These are phyloP conservation scores for Halotydeus destructor DNA, from an alignment of 1,140 invertebrate genomes.

Conservation along the genomic window DNA sequence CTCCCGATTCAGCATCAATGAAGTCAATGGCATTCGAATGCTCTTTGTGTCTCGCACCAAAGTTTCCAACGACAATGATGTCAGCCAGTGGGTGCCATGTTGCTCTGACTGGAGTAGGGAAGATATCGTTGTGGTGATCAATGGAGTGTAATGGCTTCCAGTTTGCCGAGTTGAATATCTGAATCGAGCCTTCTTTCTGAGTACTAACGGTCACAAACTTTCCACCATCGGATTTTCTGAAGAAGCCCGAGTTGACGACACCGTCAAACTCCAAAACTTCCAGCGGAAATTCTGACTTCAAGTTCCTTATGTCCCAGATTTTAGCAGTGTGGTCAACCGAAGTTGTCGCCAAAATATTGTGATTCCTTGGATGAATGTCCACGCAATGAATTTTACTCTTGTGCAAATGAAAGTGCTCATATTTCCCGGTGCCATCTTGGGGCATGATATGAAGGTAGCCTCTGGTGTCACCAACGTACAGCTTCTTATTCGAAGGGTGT, in stretches of 20 bases:
- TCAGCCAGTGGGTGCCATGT: constrained; percentile 26
- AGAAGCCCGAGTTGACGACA: background rate
- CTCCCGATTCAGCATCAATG: too few relatives aligned
- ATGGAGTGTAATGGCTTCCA: constrained; percentile 23
- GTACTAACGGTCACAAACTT: constrained; percentile 25
- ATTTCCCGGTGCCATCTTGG: background rate
- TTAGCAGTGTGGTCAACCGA: background rate
- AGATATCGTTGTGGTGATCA: constrained; percentile 25
- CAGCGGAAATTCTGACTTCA: too few relatives aligned
- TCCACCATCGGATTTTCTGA: constrained; percentile 18
- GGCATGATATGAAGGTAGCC: too few relatives aligned
- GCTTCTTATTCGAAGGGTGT: too few relatives aligned
- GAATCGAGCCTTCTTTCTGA: constrained; percentile 22
- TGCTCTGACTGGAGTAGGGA: constrained; percentile 26
- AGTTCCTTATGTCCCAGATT: too few relatives aligned
- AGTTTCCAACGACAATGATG: constrained; percentile 23
- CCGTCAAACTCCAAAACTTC: too few relatives aligned
- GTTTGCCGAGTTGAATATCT: constrained; percentile 21
- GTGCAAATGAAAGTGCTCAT: too few relatives aligned
- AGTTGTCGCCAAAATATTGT: background rate
- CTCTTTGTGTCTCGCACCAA: too few relatives aligned
- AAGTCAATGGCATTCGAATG: too few relatives aligned
- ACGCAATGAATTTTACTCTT: background rate
- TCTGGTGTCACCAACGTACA: too few relatives aligned
- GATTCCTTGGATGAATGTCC: background rate